phyloP scores from a whole-genome alignment of 2,113 vertebrate genomes.

The Empidonax alnorum region DNA sequence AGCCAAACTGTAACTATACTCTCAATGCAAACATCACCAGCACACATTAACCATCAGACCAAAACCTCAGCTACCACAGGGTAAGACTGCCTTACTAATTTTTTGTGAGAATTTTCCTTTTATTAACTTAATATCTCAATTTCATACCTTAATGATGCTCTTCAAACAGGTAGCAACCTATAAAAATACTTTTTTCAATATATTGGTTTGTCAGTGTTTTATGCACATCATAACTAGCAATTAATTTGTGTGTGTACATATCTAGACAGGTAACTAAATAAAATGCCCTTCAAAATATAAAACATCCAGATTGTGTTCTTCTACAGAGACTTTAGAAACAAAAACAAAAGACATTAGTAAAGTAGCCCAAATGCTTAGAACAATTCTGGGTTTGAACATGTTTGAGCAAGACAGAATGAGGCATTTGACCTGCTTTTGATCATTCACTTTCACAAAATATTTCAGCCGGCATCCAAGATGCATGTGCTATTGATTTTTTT shows the following conservation, averaged over 20 bases:
- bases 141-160: not conserved
- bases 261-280: not conserved
- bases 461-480: not conserved
- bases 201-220: not conserved
- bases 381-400: not conserved
- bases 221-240: not conserved
- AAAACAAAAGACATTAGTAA: not conserved
- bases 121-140: not conserved
- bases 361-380: not conserved
- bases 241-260: not conserved
- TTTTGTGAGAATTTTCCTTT: not conserved
- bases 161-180: not conserved
- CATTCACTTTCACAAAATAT: not conserved
- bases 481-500: not conserved
- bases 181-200: not conserved
- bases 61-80: not conserved
- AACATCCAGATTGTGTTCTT: not conserved
- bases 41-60: accelerated
- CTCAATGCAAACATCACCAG: not conserved
- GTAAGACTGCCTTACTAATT: not conserved
- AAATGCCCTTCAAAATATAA: not conserved
- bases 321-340: not conserved
- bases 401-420: slow-evolving; percentile 10
- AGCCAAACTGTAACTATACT: not conserved
- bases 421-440: slow-evolving; percentile 26